phyloP scores from a whole-genome alignment of 2,113 vertebrate species.

The Urocynchramus pylzowi region DNA sequence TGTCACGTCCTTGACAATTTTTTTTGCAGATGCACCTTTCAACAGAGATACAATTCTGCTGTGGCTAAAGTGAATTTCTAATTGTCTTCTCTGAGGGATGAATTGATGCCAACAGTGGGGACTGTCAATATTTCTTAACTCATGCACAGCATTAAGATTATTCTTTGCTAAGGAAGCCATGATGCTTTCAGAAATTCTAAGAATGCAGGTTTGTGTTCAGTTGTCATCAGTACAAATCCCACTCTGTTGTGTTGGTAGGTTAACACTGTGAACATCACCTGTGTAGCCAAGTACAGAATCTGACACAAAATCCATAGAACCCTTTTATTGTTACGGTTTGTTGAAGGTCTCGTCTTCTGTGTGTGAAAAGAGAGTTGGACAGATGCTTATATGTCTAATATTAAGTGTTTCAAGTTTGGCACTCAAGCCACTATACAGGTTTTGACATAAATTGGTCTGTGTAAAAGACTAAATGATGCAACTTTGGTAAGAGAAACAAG shows the following conservation, averaged over 20 bases:
- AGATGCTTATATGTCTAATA: not conserved
- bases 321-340: not conserved
- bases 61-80: not conserved
- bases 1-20: not conserved
- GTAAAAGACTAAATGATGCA: not conserved
- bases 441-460: not conserved
- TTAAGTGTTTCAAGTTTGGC: not conserved
- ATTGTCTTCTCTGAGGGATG: not conserved
- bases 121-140: not conserved
- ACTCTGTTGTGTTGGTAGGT: not conserved
- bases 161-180: not conserved
- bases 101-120: not conserved
- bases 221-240: not conserved
- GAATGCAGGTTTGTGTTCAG: not conserved
- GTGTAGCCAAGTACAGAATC: not conserved
- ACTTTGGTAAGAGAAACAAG: not conserved
- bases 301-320: not conserved
- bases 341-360: not conserved
- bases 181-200: not conserved
- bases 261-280: not conserved
- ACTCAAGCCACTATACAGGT: not conserved
- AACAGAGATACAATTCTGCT: not conserved
- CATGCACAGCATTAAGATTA: not conserved
- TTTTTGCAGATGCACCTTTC: not conserved
- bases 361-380: not conserved